These are phyloP conservation scores for Drosophila persimilis DNA, from an alignment of 1,140 invertebrate genomes.

Conservation along the genomic window DNA sequence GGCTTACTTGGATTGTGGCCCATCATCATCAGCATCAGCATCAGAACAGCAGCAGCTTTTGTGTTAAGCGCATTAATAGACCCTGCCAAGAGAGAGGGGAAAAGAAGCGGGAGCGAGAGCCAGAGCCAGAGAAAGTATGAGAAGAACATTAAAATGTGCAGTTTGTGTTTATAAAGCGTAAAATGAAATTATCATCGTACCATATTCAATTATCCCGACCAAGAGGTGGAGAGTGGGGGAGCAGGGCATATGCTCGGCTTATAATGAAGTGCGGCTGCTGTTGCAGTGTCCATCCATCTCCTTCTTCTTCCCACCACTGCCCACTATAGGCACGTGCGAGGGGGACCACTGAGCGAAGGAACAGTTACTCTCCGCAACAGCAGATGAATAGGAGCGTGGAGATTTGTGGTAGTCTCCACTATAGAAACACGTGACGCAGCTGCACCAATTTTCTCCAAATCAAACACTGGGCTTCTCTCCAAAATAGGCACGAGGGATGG, in stretches of 20 bases:
- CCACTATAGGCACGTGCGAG: too few relatives aligned
- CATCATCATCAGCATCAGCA: too few relatives aligned
- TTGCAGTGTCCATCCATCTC: not conserved
- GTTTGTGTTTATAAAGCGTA: constrained; percentile 71
- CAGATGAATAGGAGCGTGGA: too few relatives aligned
- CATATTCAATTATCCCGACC: constrained; percentile 67
- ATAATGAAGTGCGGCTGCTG: not conserved
- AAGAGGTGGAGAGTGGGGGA: not conserved
- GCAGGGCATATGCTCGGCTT: too few relatives aligned
- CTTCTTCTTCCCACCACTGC: not conserved
- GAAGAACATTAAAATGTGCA: constrained; percentile 35
- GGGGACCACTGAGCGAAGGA: too few relatives aligned
- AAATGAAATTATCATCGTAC: constrained; percentile 75
- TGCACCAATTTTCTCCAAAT: too few relatives aligned
- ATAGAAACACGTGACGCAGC: too few relatives aligned
- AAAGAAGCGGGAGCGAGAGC: not conserved
- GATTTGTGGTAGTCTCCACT: too few relatives aligned
- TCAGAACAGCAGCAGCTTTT: not conserved
- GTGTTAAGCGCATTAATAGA: constrained; percentile 61
- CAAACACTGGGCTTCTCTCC: too few relatives aligned
- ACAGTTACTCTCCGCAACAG: too few relatives aligned
- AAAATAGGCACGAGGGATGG: too few relatives aligned
- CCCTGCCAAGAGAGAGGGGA: constrained; percentile 5
- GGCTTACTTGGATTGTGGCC: too few relatives aligned
- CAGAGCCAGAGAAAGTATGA: constrained; percentile 22